A percentile compares a stretch with the other conserved stretches of the same genome.
Conservation (phyloP, 2,797 vertebrate genomes). For the Schizopygopsis pylzovi region DNA sequence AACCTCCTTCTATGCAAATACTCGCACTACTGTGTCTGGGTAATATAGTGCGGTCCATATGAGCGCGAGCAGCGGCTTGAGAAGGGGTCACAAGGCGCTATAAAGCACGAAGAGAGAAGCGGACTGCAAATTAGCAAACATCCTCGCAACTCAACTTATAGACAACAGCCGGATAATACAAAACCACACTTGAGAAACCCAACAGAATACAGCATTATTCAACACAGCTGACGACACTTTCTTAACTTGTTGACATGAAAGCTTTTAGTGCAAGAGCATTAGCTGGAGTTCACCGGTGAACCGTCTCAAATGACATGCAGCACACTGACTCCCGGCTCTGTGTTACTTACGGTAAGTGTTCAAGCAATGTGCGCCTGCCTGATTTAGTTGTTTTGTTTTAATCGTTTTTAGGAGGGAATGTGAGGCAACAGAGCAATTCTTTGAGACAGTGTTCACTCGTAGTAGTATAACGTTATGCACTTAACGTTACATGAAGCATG, state of each 20-base stretch:
- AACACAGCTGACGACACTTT: neutral
- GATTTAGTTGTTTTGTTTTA: neutral
- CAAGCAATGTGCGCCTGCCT: neutral
- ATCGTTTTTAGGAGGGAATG: neutral
- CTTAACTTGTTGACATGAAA: conserved; percentile 24
- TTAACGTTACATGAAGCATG: conserved; percentile 25
- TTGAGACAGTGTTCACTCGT: neutral
- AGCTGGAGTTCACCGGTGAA: conserved; percentile 27
- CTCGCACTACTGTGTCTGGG: conserved; percentile 59
- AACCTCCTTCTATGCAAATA: conserved; percentile 75
- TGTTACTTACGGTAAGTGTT: conserved; percentile 56
- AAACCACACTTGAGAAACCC: conserved; percentile 4
- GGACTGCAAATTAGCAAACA: conserved; percentile 7
- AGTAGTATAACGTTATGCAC: neutral
- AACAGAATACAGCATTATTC: neutral
- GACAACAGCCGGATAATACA: conserved; percentile 11
- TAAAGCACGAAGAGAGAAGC: conserved; percentile 27
- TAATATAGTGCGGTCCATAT: conserved; percentile 72
- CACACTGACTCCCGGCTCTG: conserved; percentile 23
- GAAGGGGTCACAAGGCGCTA: conserved; percentile 48
- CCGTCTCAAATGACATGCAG: conserved; percentile 54
- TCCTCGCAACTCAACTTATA: neutral
- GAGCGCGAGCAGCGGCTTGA: conserved; percentile 54
- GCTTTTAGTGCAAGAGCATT: conserved; percentile 27
- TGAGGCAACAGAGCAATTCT: neutral